phyloP scores from a whole-genome alignment of 1,140 invertebrate genomes.

The Homarus americanus region DNA sequence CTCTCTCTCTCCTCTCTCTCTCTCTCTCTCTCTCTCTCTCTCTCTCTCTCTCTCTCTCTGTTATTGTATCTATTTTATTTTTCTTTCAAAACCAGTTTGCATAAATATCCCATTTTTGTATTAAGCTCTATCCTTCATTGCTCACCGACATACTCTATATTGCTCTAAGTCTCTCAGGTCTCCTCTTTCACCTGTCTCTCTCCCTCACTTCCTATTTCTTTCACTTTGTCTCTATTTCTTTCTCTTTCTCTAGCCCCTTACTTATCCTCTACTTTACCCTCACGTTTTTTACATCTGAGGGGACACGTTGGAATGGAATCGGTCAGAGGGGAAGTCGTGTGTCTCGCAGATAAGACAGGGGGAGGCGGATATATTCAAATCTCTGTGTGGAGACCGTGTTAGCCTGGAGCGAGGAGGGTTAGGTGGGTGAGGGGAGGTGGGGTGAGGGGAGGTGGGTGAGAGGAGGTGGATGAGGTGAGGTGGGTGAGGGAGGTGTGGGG shows the following conservation, averaged over 20 bases:
- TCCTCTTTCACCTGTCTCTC: not conserved
- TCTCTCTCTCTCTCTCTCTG: not conserved
- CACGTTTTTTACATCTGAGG: not conserved
- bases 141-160: slow-evolving; percentile 9
- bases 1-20: too few species aligned
- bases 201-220: slow-evolving; percentile 23
- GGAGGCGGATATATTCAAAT: slow-evolving; percentile 3
- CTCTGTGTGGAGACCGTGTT: not conserved
- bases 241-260: not conserved
- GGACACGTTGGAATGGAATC: not conserved
- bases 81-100: not conserved
- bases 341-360: slow-evolving; percentile 22
- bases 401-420: not conserved
- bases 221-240: slow-evolving; percentile 20
- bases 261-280: not conserved
- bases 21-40: not conserved
- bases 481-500: not conserved
- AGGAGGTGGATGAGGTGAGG: not conserved
- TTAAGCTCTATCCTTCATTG: not conserved
- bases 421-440: not conserved
- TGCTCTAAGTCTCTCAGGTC: not conserved
- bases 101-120: too few species aligned
- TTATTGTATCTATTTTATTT: too few species aligned
- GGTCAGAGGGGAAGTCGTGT: slow-evolving; percentile 1
- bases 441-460: not conserved